Percentiles rank a stretch among this genome's conserved stretches.
Conservation (phyloP, 1,140 invertebrate genomes). For the Trichonephila inaurata region DNA sequence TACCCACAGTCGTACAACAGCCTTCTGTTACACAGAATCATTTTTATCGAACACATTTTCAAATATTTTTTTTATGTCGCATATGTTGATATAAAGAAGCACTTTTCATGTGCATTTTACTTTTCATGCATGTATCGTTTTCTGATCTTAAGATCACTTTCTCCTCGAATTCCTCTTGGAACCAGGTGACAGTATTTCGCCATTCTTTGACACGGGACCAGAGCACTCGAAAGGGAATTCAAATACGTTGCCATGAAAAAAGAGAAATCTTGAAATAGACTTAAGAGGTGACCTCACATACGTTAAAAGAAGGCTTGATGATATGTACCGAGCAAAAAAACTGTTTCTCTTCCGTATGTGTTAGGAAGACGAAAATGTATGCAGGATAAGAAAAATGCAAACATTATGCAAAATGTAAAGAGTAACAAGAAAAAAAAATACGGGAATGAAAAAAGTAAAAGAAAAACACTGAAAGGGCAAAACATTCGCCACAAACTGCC, state of each 20-base stretch:
- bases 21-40: too few relatives aligned
- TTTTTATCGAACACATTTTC: too few relatives aligned
- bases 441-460: not conserved
- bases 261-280: not conserved
- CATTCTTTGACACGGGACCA: not conserved
- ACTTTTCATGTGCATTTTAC: too few relatives aligned
- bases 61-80: too few relatives aligned
- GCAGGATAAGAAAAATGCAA: conserved; percentile 25
- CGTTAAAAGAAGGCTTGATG: conserved; percentile 17
- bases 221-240: not conserved
- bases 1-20: too few relatives aligned
- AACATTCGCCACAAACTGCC: conserved; percentile 26
- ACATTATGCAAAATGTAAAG: conserved; percentile 37
- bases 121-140: too few relatives aligned
- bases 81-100: too few relatives aligned
- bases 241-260: not conserved
- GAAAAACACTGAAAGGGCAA: not conserved
- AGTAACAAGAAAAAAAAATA: not conserved
- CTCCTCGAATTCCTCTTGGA: not conserved
- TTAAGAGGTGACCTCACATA: conserved; percentile 19
- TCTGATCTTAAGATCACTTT: not conserved
- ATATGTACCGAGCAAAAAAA: not conserved
- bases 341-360: not conserved
- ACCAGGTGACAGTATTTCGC: conserved; percentile 25
- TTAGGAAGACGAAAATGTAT: not conserved